Percentiles rank a stretch among this genome's conserved stretches.
These are phyloP conservation scores for Phrynocephalus forsythii DNA, from an alignment of 2,797 vertebrate genomes.

Conservation along the genomic window DNA sequence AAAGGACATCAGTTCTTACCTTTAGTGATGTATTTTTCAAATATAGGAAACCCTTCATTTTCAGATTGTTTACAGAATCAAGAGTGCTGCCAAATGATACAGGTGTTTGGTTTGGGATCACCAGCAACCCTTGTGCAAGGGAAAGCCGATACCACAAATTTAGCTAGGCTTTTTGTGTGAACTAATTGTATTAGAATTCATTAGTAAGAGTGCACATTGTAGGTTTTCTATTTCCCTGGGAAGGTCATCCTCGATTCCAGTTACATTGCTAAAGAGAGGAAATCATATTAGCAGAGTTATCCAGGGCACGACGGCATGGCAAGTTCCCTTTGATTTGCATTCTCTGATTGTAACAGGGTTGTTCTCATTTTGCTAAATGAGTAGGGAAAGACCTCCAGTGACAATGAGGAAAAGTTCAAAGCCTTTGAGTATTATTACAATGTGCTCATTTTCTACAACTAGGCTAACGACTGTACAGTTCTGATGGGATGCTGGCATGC, in stretches of 20 bases:
- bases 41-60: neutral
- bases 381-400: slow-evolving; percentile 70
- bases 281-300: slow-evolving; percentile 77
- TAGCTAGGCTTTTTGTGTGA: slow-evolving; percentile 93
- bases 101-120: slow-evolving; percentile 70
- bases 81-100: slow-evolving; percentile 63
- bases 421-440: slow-evolving; percentile 73
- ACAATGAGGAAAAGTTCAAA: slow-evolving; percentile 76
- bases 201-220: slow-evolving; percentile 87
- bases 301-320: slow-evolving; percentile 73
- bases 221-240: slow-evolving; percentile 89
- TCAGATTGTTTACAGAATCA: slow-evolving; percentile 70
- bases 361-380: slow-evolving; percentile 73
- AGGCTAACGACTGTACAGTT: slow-evolving; percentile 73
- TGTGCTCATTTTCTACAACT: slow-evolving; percentile 76
- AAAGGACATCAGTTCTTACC: neutral
- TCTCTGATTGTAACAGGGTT: slow-evolving; percentile 78
- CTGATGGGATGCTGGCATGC: slow-evolving; percentile 60
- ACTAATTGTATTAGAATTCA: slow-evolving; percentile 96
- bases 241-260: slow-evolving; percentile 86
- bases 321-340: slow-evolving; percentile 80
- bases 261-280: slow-evolving; percentile 85
- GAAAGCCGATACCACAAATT: slow-evolving; percentile 85
- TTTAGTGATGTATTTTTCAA: neutral
- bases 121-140: slow-evolving; percentile 77